Percentiles rank a stretch among this genome's conserved stretches.
Evolutionary conservation across 2,797 vertebrate species (phyloP).

Genomic region (Eulemur rubriventer): DNA sequence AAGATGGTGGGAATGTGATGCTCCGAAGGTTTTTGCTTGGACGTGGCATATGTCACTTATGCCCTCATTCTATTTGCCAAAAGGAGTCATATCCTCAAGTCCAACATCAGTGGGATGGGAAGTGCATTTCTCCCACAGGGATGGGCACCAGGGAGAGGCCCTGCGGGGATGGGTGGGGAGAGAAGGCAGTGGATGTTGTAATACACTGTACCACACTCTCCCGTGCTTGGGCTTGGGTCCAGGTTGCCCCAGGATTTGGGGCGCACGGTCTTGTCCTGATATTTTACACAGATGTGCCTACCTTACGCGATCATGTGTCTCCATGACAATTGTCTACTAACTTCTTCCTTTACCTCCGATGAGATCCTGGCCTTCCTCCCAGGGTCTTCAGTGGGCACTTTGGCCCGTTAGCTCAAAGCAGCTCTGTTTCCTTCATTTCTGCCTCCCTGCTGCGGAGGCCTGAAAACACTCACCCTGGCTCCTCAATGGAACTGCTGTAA

Average conservation of each 20-base stretch:
- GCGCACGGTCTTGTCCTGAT: neutral
- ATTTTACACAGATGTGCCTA: neutral
- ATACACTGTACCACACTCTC: neutral
- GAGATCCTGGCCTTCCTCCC: neutral
- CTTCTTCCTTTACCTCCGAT: neutral
- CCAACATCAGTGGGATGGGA: neutral
- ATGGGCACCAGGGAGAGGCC: neutral
- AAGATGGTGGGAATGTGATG: neutral
- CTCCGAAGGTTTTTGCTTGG: neutral
- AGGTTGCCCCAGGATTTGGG: neutral
- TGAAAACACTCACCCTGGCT: neutral
- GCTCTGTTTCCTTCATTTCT: neutral
- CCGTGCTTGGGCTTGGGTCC: neutral
- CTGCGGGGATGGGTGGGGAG: neutral
- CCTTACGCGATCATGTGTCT: neutral
- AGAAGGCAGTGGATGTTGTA: neutral
- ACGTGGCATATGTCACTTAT: neutral
- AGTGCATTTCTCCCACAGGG: neutral
- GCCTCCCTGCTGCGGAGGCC: neutral
- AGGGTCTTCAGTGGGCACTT: neutral
- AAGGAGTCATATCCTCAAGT: neutral
- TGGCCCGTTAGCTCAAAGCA: neutral
- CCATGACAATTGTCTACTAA: neutral
- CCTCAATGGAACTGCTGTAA: neutral
- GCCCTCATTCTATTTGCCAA: neutral